Conservation (phyloP, 23 tunicate genomes). For the Styela plicata region DNA sequence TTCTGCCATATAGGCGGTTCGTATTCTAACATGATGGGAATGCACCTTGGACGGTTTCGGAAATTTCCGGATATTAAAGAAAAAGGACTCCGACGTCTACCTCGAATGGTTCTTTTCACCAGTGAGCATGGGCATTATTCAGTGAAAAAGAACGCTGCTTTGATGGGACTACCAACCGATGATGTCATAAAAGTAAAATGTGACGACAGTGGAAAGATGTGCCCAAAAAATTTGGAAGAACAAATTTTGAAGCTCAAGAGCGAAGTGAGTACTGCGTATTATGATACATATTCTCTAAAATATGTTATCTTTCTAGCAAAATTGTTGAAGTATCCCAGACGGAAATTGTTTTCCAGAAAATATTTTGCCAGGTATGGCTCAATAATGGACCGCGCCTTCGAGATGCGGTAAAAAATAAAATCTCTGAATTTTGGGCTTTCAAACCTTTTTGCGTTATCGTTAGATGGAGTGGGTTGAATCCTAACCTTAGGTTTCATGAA, state of each 20-base stretch:
- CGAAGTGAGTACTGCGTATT: constrained; percentile 28
- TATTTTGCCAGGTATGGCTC: too few species aligned
- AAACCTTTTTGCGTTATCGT: too few species aligned
- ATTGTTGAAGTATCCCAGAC: too few species aligned
- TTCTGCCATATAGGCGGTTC: constrained; percentile 89
- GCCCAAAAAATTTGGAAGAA: constrained; percentile 30
- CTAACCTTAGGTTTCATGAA: too few species aligned
- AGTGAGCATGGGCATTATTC: constrained; percentile 58
- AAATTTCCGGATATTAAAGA: constrained; percentile 58
- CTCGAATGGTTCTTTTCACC: constrained; percentile 62
- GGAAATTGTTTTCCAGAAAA: too few species aligned
- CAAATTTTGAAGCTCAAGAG: constrained; percentile 27
- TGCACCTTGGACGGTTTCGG: constrained; percentile 64
- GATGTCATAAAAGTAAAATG: constrained; percentile 44
- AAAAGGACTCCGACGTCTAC: constrained; percentile 47
- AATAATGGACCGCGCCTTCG: too few species aligned
- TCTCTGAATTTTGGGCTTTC: too few species aligned
- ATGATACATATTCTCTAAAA: too few species aligned
- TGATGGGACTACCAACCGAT: constrained; percentile 67
- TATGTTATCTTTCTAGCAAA: too few species aligned
- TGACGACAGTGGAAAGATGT: constrained; percentile 50
- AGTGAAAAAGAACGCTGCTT: constrained; percentile 54
- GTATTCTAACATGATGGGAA: constrained; percentile 79
- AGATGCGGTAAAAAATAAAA: too few species aligned
- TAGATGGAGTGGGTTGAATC: too few species aligned